A percentile compares a stretch with the other conserved stretches of the same genome.
Evolutionary conservation across 2,113 vertebrate genomes (phyloP).

Genomic region (Charina bottae): DNA sequence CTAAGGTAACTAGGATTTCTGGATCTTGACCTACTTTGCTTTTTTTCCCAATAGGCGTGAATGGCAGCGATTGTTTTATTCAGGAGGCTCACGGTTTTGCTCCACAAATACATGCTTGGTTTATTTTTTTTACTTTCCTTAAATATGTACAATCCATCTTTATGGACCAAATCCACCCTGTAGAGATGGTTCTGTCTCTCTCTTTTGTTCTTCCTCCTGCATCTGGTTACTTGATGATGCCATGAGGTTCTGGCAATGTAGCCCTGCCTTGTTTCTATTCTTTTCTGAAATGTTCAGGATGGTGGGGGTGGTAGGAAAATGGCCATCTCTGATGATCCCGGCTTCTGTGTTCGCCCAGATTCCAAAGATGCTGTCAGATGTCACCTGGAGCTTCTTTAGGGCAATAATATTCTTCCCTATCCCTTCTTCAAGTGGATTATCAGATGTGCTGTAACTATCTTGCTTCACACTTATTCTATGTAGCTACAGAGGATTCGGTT

Average conservation of each 20-base stretch:
- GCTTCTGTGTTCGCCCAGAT: neutral
- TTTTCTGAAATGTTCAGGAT: conserved; percentile 35
- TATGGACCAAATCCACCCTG: neutral
- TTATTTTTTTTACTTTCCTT: neutral
- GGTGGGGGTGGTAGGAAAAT: neutral
- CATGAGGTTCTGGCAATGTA: neutral
- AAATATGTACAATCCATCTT: neutral
- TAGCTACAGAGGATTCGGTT: conserved; percentile 3
- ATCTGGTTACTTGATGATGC: neutral
- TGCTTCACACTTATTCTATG: neutral
- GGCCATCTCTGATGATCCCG: conserved; percentile 9
- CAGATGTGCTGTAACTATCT: neutral
- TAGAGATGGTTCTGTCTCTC: neutral
- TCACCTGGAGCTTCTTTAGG: conserved; percentile 27
- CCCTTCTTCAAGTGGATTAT: conserved; percentile 8
- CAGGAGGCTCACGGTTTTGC: neutral
- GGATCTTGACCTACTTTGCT: neutral
- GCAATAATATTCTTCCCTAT: conserved; percentile 22
- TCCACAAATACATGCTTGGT: neutral
- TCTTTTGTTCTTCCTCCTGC: conserved; percentile 13
- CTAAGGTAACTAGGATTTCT: no score
- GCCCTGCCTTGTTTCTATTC: neutral
- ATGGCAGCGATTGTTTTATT: neutral
- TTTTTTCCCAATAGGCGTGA: neutral
- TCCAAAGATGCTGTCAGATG: neutral